phyloP scores from a whole-genome alignment of 2,113 vertebrate species.

The Falcunculus frontatus region DNA sequence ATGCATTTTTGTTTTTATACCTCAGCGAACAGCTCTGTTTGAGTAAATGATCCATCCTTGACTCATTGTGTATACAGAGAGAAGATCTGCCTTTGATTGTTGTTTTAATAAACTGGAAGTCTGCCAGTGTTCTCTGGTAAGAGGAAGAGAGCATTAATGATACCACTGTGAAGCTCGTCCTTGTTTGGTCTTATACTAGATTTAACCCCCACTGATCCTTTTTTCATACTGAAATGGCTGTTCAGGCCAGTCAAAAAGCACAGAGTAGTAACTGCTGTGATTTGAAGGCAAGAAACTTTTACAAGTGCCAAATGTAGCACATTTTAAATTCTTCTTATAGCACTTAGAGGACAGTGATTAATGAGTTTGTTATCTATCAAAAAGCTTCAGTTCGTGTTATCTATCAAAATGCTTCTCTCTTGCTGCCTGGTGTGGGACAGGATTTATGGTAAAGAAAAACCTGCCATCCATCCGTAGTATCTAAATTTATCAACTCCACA shows the following conservation, averaged over 20 bases:
- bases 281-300: constrained; percentile 35
- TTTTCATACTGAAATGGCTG: constrained; percentile 10
- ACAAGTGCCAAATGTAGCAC: background rate
- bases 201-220: constrained; percentile 61
- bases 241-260: constrained; percentile 27
- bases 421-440: background rate
- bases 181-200: constrained; percentile 59
- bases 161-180: constrained; percentile 43
- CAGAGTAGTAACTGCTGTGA: constrained; percentile 20
- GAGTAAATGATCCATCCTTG: constrained; percentile 70
- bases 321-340: constrained; percentile 58
- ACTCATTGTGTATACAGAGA: constrained; percentile 58
- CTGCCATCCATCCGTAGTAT: constrained; percentile 10
- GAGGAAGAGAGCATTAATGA: constrained; percentile 58
- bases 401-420: constrained; percentile 65
- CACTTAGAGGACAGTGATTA: constrained; percentile 58
- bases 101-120: constrained; percentile 76
- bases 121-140: constrained; percentile 66
- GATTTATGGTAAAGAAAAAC: constrained; percentile 70
- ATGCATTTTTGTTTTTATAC: constrained; percentile 67
- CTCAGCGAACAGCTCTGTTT: constrained; percentile 59
- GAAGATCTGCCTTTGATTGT: constrained; percentile 64
- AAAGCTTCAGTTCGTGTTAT: constrained; percentile 53
- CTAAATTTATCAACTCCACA: constrained; percentile 56
- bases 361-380: constrained; percentile 58